These are phyloP conservation scores for Corapipo altera DNA, from an alignment of 2,113 vertebrate genomes.

Conservation along the genomic window DNA sequence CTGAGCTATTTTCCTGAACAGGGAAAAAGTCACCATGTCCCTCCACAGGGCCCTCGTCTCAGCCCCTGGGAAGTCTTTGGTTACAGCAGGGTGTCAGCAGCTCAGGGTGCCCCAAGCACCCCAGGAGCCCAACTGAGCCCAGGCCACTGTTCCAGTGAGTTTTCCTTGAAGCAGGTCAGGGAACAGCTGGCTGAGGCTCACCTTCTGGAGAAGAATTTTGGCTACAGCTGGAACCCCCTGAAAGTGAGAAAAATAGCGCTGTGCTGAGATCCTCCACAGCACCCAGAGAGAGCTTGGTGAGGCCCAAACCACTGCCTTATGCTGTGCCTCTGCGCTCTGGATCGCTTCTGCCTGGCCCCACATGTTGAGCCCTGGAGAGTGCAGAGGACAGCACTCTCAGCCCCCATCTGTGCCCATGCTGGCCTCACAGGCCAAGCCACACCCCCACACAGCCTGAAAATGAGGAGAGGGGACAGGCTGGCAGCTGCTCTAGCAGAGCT, in stretches of 20 bases:
- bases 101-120: neutral
- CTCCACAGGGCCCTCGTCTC: neutral
- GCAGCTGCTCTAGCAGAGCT: neutral
- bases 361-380: neutral
- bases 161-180: neutral
- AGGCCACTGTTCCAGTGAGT: neutral
- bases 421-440: neutral
- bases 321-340: neutral
- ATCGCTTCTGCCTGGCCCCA: neutral
- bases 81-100: neutral
- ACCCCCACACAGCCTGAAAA: neutral
- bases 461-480: too few species aligned
- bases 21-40: neutral
- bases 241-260: neutral
- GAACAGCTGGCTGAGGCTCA: neutral
- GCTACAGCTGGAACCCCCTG: neutral
- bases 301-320: neutral
- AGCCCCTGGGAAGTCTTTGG: neutral
- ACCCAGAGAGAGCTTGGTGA: neutral
- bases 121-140: neutral
- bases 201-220: neutral
- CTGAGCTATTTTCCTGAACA: neutral
- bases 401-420: fast-evolving
- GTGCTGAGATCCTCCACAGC: neutral
- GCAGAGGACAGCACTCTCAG: neutral